These are phyloP conservation scores for Ormyrus labotus DNA, from an alignment of 2,888 invertebrate species.

Conservation along the genomic window DNA sequence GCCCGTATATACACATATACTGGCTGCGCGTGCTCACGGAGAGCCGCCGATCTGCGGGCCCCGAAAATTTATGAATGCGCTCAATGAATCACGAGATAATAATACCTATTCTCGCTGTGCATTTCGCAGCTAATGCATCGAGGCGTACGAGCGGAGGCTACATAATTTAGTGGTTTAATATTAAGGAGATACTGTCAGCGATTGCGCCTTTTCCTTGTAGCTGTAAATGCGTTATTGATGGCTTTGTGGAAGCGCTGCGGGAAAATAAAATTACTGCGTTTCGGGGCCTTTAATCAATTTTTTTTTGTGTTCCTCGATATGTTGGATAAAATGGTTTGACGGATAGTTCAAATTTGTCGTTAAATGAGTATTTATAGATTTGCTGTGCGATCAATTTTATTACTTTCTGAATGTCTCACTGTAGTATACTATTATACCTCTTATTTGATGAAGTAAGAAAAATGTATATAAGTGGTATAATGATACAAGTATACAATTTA, in stretches of 20 bases:
- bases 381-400: too few relatives aligned
- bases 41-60: slow-evolving; percentile 56
- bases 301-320: neutral
- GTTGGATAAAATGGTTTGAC: neutral
- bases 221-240: neutral
- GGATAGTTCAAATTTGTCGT: too few relatives aligned
- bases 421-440: too few relatives aligned
- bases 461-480: too few relatives aligned
- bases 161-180: slow-evolving; percentile 39
- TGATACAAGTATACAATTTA: too few relatives aligned
- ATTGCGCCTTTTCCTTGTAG: slow-evolving; percentile 20
- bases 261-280: too few relatives aligned
- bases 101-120: slow-evolving; percentile 58
- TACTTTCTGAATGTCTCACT: too few relatives aligned
- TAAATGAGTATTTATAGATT: too few relatives aligned
- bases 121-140: slow-evolving; percentile 37
- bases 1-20: neutral
- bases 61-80: slow-evolving; percentile 70
- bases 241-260: too few relatives aligned
- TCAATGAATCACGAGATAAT: slow-evolving; percentile 72
- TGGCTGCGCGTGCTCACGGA: too few relatives aligned
- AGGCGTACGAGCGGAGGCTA: slow-evolving; percentile 23
- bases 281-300: neutral
- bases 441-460: too few relatives aligned
- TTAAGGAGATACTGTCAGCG: slow-evolving; percentile 27